These are phyloP conservation scores for Pempheris klunzingeri DNA, from an alignment of 2,797 vertebrate species.

Conservation along the genomic window DNA sequence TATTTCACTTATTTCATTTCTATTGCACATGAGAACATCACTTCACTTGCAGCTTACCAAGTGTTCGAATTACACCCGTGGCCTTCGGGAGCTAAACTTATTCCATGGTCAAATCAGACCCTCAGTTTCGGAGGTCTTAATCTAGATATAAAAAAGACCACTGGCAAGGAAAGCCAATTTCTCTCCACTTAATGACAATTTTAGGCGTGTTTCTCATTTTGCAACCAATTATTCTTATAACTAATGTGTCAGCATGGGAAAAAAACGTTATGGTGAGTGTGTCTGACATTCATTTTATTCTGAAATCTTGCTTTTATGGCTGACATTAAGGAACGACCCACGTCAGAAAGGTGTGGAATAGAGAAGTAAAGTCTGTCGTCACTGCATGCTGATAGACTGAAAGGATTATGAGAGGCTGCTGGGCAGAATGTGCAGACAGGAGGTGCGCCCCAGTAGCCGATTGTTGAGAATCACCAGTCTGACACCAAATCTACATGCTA, in stretches of 20 bases:
- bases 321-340: background rate
- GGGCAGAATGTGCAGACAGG: background rate
- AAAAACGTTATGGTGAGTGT: background rate
- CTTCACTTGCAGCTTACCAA: background rate
- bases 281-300: background rate
- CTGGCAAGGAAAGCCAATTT: background rate
- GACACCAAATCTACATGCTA: background rate
- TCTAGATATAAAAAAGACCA: too few species aligned
- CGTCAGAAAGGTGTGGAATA: background rate
- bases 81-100: background rate
- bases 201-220: background rate
- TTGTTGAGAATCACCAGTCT: background rate
- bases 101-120: background rate
- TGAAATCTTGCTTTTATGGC: background rate
- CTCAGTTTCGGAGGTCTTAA: background rate
- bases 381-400: background rate
- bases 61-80: background rate
- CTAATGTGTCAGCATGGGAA: background rate
- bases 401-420: background rate
- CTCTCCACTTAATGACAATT: background rate
- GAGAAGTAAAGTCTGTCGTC: background rate
- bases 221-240: background rate
- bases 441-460: background rate
- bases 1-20: background rate
- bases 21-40: slow-evolving; percentile 22